Conservation (phyloP, 2,797 vertebrate genomes). For the Lindbergichthys nudifrons region DNA sequence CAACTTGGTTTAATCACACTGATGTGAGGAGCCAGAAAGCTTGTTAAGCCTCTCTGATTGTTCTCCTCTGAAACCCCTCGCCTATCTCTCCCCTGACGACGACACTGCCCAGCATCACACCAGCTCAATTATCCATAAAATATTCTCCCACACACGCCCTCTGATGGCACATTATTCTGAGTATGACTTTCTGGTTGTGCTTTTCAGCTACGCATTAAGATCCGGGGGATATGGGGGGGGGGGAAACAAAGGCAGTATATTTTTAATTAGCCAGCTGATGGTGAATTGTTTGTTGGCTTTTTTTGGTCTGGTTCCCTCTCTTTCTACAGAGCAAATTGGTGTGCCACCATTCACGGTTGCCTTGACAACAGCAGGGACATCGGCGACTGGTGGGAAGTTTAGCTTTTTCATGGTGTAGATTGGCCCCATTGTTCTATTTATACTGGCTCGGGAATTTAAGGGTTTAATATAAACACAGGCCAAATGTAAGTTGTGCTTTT, state of each 20-base stretch:
- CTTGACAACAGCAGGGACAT: slow-evolving; percentile 67
- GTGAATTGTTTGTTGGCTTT: slow-evolving; percentile 28
- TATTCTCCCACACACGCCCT: slow-evolving; percentile 61
- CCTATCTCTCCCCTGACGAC: slow-evolving; percentile 55
- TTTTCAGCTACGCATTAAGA: slow-evolving; percentile 30
- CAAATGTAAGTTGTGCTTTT: slow-evolving; percentile 26
- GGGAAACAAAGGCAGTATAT: no score
- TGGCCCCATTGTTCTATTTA: slow-evolving; percentile 44
- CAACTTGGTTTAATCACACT: slow-evolving; percentile 66
- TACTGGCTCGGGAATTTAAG: neutral
- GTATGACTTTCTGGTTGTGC: slow-evolving; percentile 51
- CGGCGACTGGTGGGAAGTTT: slow-evolving; percentile 33
- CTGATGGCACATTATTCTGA: slow-evolving; percentile 48
- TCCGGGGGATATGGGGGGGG: neutral
- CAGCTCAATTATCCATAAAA: slow-evolving; percentile 72
- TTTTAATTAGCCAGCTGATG: slow-evolving; percentile 11
- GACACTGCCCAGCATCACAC: slow-evolving; percentile 63
- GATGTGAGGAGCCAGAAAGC: slow-evolving; percentile 64
- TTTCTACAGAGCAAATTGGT: slow-evolving; percentile 15
- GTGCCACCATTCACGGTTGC: slow-evolving; percentile 56
- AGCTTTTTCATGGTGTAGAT: slow-evolving; percentile 53
- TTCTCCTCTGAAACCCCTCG: slow-evolving; percentile 63
- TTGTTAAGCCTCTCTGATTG: slow-evolving; percentile 74
- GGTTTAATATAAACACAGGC: slow-evolving; percentile 27
- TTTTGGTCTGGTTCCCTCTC: slow-evolving; percentile 16